Percentiles rank a stretch among this genome's conserved stretches.
Conservation (phyloP, 1,140 invertebrate genomes). For the Pararge aegeria region DNA sequence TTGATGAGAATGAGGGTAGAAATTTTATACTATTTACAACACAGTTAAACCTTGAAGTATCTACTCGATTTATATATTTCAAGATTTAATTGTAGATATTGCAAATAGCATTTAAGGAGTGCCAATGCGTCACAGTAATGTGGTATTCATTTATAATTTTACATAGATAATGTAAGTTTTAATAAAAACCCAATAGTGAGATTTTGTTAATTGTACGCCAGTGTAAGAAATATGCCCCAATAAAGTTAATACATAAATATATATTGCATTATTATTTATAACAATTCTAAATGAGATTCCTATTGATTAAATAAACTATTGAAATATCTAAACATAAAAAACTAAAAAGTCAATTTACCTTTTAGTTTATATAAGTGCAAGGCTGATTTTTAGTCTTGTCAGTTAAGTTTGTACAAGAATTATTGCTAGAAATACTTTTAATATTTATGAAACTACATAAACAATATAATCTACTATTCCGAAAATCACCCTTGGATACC, state of each 20-base stretch:
- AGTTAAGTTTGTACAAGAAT: too few relatives aligned
- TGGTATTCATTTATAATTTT: conserved; percentile 42
- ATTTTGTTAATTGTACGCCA: conserved; percentile 46
- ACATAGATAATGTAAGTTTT: conserved; percentile 61
- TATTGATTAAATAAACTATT: too few relatives aligned
- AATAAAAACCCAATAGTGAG: conserved; percentile 65
- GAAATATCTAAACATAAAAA: too few relatives aligned
- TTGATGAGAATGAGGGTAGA: neutral
- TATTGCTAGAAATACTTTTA: too few relatives aligned
- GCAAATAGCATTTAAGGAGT: conserved; percentile 45
- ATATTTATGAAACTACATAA: too few relatives aligned
- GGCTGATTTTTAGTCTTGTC: too few relatives aligned
- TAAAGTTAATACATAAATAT: conserved; percentile 27
- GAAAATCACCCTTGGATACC: too few relatives aligned
- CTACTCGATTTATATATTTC: neutral
- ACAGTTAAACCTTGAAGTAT: neutral
- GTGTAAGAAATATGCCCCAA: conserved; percentile 43
- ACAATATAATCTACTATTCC: too few relatives aligned
- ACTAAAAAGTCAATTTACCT: too few relatives aligned
- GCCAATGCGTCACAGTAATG: conserved; percentile 59
- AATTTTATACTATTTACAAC: conserved; percentile 19
- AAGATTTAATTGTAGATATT: conserved; percentile 21
- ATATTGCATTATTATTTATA: conserved; percentile 2
- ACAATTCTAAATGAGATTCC: neutral
- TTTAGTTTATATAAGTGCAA: too few relatives aligned